Evolutionary conservation across 2,797 vertebrate genomes (phyloP), one percentile per base, ranked within the genome.

Genomic region (Arrhamphus sclerolepis): DNA sequence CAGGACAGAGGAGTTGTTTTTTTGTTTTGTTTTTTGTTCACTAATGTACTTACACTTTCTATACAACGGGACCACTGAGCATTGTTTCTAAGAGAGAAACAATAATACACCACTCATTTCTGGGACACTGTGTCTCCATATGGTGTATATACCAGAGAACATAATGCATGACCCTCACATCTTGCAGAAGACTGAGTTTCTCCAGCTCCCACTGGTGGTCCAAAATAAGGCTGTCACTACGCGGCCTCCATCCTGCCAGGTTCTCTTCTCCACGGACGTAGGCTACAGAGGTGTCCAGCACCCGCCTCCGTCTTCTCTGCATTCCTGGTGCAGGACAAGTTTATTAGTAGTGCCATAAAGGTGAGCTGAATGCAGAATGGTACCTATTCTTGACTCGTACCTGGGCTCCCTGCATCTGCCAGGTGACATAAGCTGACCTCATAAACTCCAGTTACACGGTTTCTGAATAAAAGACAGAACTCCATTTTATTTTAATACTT

Each of bases 141-240:
- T 16, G 14, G 13, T n/a, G n/a, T 13, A 4, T 14, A 14, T 38
- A 38, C 34, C 6, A 53, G 19, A 53, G 14, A 51, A 21, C 39
- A 18, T 50, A 41, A 49, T 41, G 42, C 34, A 5, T n/a, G 21
- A 11, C 1, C 10, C 75, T 77, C 78, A 98, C 97, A 87, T 99
- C 97, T 78, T 98, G 96, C 63, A 99, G 90, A 1, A 97, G 93
- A 73, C 96, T 98, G 77, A 99, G 95, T 79, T 98, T 99, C 86
- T 99, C 97, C 84, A 99, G 87, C 84, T 98, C 96, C 97, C 97
- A 97, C 69, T 98, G 96, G 85, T 99, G 97, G 77, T 98, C 97
- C 31, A 98, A 84, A 75, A 99, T 99, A 59, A 99, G 95, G 78
- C 97, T 98, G 90, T 98, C 97, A 0, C 97, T 98, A 9, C 96